These are phyloP conservation scores for Xanthorhoe spadicearia DNA, from an alignment of 2,888 invertebrate species.

Conservation along the genomic window DNA sequence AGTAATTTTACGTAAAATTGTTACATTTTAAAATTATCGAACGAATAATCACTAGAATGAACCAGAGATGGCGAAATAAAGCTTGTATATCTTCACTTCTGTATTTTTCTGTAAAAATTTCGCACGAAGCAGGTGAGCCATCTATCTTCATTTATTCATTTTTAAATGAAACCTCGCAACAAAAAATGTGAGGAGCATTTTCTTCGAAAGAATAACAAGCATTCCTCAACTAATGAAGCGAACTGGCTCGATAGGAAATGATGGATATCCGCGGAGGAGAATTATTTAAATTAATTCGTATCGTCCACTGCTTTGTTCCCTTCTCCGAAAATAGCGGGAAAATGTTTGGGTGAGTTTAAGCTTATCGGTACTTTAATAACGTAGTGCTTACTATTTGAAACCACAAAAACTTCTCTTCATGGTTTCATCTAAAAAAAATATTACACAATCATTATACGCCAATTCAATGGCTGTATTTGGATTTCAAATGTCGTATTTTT, in stretches of 20 bases:
- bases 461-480: too few relatives aligned
- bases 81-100: background rate
- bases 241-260: constrained; percentile 51
- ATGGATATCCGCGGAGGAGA: constrained; percentile 62
- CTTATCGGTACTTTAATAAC: background rate
- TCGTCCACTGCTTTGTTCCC: constrained; percentile 40
- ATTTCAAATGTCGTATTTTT: too few relatives aligned
- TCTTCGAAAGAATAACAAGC: constrained; percentile 35
- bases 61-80: too few relatives aligned
- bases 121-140: constrained; percentile 27
- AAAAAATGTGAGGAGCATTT: constrained; percentile 24
- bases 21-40: too few relatives aligned
- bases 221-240: constrained; percentile 32
- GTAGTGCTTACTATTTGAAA: too few relatives aligned
- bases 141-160: constrained; percentile 31
- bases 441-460: too few relatives aligned
- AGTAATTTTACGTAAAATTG: too few relatives aligned
- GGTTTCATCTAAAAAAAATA: too few relatives aligned
- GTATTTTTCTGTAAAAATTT: background rate
- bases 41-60: too few relatives aligned
- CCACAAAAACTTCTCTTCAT: too few relatives aligned
- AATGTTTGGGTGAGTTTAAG: constrained; percentile 5
- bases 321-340: constrained; percentile 38
- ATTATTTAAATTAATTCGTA: constrained; percentile 75
- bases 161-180: constrained; percentile 25